Conservation (phyloP, 2,888 invertebrate genomes). For the Ophioninae sp. region DNA sequence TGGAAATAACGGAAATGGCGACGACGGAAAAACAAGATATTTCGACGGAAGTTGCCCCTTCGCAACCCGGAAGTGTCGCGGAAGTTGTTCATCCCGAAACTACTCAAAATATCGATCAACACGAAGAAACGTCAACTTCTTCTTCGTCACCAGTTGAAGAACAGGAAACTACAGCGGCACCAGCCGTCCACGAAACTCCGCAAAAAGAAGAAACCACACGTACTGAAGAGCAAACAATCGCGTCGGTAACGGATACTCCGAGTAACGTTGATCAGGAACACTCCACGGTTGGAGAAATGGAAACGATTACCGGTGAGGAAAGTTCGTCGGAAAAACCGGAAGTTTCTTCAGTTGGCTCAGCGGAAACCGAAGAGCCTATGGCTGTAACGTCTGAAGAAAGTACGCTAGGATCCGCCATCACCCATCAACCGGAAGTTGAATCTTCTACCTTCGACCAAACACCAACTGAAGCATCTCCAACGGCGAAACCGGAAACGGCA, state of each 20-base stretch:
- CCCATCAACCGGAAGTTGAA: slow-evolving; percentile 59
- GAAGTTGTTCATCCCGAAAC: slow-evolving; percentile 11
- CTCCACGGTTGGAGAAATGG: slow-evolving; percentile 25
- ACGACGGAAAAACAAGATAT: slow-evolving; percentile 38
- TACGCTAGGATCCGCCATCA: slow-evolving; percentile 61
- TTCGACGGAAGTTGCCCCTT: slow-evolving; percentile 31
- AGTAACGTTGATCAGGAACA: slow-evolving; percentile 37
- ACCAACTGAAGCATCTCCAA: slow-evolving; percentile 57
- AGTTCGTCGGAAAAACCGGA: slow-evolving; percentile 33
- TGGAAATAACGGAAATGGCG: slow-evolving; percentile 48
- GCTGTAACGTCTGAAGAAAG: slow-evolving; percentile 46
- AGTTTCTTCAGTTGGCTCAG: slow-evolving; percentile 26
- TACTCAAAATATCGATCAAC: slow-evolving; percentile 4
- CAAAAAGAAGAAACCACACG: slow-evolving; percentile 33
- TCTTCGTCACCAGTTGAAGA: slow-evolving; percentile 46
- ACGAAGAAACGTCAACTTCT: slow-evolving; percentile 43
- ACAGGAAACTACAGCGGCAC: slow-evolving; percentile 39
- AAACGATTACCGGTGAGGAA: slow-evolving; percentile 29
- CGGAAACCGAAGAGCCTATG: slow-evolving; percentile 44
- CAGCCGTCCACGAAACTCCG: slow-evolving; percentile 26
- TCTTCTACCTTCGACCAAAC: slow-evolving; percentile 42
- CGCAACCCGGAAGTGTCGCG: slow-evolving; percentile 13
- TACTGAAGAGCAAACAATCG: slow-evolving; percentile 15
- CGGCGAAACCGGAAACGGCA: slow-evolving; percentile 9
- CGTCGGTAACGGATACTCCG: slow-evolving; percentile 14